Evolutionary conservation across 2,797 vertebrate species (phyloP).

Genomic region (Paguma larvata): DNA sequence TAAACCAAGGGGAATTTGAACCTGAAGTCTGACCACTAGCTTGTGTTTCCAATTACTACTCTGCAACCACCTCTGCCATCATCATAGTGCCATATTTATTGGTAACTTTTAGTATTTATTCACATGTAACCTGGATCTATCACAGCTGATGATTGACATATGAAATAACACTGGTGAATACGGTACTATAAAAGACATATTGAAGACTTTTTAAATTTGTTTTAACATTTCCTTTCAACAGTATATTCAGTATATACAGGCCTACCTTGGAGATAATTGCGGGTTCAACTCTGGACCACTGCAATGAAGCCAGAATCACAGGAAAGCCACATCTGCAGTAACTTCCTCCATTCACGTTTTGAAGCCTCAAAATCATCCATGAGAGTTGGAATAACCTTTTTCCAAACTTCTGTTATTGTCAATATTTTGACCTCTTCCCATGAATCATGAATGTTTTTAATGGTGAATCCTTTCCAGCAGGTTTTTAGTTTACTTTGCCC

Average conservation of each 20-base stretch:
- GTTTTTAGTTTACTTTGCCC: neutral
- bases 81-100: neutral
- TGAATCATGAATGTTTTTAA: neutral
- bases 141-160: neutral
- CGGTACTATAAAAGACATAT: neutral
- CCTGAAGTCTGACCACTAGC: neutral
- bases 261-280: neutral
- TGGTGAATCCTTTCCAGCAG: neutral
- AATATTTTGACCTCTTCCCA: neutral
- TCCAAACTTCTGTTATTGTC: neutral
- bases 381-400: neutral
- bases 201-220: neutral
- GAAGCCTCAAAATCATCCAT: neutral
- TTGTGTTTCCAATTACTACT: neutral
- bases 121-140: neutral
- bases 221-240: neutral
- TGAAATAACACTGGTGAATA: neutral
- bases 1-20: neutral
- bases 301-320: neutral
- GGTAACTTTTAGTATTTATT: neutral
- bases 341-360: neutral
- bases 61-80: fast-evolving
- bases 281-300: neutral
- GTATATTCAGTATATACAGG: neutral
- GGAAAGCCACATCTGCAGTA: neutral